phyloP scores from a whole-genome alignment of 2,113 vertebrate genomes.

The Hemiscyllium ocellatum region DNA sequence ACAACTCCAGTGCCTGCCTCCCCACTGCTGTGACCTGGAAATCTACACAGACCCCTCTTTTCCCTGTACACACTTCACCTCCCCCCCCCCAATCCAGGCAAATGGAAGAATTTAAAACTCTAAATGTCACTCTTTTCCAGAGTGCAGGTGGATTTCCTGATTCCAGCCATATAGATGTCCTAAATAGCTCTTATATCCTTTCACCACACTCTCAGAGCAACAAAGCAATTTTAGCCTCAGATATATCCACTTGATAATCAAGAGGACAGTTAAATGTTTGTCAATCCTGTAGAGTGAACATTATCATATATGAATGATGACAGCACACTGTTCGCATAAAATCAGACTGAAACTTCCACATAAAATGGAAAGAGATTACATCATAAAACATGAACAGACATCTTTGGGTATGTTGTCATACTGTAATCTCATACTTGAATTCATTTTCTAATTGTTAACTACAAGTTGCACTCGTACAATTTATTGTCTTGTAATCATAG shows the following conservation, averaged over 20 bases:
- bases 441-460: not conserved
- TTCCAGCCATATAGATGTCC: not conserved
- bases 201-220: not conserved
- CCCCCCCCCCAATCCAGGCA: not conserved
- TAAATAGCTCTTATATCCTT: not conserved
- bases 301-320: conserved; percentile 12
- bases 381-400: not conserved
- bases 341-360: conserved; percentile 4
- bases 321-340: conserved; percentile 6
- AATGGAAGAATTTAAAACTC: not conserved
- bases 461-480: not conserved
- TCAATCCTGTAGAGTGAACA: not conserved
- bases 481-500: conserved; percentile 12
- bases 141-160: not conserved
- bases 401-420: not conserved
- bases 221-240: not conserved
- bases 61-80: not conserved
- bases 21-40: not conserved
- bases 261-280: not conserved
- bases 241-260: not conserved
- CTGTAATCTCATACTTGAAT: not conserved
- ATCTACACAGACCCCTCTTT: not conserved
- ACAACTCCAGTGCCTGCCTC: not conserved
- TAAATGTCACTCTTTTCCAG: not conserved
- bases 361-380: not conserved